Evolutionary conservation across 1,140 invertebrate species (phyloP).

Genomic region (Drosophila arawakana): DNA sequence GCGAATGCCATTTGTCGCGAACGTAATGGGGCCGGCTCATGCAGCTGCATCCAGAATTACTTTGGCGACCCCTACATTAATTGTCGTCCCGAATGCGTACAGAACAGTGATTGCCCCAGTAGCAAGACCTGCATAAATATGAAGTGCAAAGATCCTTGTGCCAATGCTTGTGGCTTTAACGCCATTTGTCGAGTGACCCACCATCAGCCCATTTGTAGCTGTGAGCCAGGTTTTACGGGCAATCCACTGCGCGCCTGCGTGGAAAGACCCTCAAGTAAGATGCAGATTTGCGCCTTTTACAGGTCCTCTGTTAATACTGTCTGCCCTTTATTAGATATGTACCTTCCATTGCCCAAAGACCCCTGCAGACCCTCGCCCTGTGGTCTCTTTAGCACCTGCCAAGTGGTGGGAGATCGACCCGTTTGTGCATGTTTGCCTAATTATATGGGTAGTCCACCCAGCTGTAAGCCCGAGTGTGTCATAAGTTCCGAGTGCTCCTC

Average conservation of each 20-base stretch:
- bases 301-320: neutral
- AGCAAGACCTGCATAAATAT: conserved; percentile 92
- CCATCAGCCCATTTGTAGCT: conserved; percentile 92
- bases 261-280: conserved; percentile 87
- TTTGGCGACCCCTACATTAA: conserved; percentile 93
- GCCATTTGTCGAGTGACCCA: conserved; percentile 92
- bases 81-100: conserved; percentile 92
- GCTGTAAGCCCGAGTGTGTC: conserved; percentile 92
- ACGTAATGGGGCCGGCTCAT: conserved; percentile 90
- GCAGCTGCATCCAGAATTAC: conserved; percentile 92
- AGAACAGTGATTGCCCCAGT: conserved; percentile 91
- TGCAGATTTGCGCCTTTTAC: neutral
- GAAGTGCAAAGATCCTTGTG: conserved; percentile 93
- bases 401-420: conserved; percentile 89
- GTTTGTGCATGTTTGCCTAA: conserved; percentile 92
- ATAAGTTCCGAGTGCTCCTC: conserved; percentile 92
- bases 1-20: conserved; percentile 92
- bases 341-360: conserved; percentile 86
- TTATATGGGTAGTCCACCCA: conserved; percentile 91
- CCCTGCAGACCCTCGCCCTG: conserved; percentile 93
- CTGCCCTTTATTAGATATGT: conserved; percentile 84
- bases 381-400: conserved; percentile 92
- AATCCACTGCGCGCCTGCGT: conserved; percentile 91
- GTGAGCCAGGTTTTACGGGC: conserved; percentile 90
- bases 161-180: conserved; percentile 91